Base-by-base conservation (phyloP, 2,113 vertebrate genomes). In the Solea senegalensis region DNA sequence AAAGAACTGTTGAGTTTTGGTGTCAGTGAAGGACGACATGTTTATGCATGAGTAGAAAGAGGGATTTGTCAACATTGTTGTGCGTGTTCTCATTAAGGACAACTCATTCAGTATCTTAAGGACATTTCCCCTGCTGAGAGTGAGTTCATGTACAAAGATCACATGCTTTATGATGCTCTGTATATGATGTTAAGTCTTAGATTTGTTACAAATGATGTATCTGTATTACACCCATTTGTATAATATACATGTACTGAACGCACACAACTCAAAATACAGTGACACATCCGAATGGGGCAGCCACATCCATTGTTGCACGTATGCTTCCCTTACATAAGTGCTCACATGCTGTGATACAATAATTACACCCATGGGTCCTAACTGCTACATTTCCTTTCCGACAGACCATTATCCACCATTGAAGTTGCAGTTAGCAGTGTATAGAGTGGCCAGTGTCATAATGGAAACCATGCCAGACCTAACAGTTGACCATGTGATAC, bases 391-490 rank as follows among this genome's bases (percentile, higher is more conserved):
- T 65, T 60, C 43, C 66, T 75, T 75, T 67, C 59, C 26, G 8
- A 28, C 34, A 59, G 8, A 53, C 16, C 46, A 51, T 84, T 79
- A 72, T 62, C 48, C 54, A 52, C 44, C 43, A 64, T 76, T 67
- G 66, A 51, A 58, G 39, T 55, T 51, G 27, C 26, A 73, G 28
- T 82, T 59, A 69, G 34, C 10, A 54, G 54, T 9, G 9, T 55
- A 56, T 66, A 64, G 39, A 39, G 21, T 41, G 39, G 9, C 10
- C 14, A 8, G 6, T 45, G 12, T 34, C 40, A 65, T 74, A 71
- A 84, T 81, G 49, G 69, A 74, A 78, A 68, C 34, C 60, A 73
- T 39, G 50, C 40, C 60, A 62, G n/a, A 56, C 13, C 7, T 2
- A 34, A 34, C 34, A 34, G 34, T 34, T 71, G 49, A 57, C 34